phyloP scores from a whole-genome alignment of 2,113 vertebrate genomes.

The Phrynosoma platyrhinos region DNA sequence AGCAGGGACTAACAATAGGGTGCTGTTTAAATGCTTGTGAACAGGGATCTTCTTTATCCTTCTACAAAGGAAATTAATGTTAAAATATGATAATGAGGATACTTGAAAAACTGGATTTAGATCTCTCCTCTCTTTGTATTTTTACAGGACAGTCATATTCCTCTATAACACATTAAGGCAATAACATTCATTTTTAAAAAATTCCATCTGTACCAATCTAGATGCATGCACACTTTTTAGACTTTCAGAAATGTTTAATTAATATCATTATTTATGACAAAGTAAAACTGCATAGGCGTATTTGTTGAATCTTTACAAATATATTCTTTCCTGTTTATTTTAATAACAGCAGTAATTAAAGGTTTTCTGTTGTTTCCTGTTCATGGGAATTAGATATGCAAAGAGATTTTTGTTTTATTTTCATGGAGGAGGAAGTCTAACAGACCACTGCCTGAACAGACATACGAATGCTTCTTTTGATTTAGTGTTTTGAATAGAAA shows the following conservation, averaged over 20 bases:
- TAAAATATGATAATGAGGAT: not conserved
- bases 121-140: not conserved
- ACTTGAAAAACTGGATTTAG: not conserved
- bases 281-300: not conserved
- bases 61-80: not conserved
- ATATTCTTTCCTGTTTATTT: not conserved
- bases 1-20: no score
- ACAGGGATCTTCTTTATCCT: not conserved
- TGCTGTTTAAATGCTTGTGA: not conserved
- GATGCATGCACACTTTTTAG: not conserved
- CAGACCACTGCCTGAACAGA: not conserved
- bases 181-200: not conserved
- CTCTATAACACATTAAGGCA: not conserved
- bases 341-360: not conserved
- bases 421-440: not conserved
- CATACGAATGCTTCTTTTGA: not conserved
- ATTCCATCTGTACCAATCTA: not conserved
- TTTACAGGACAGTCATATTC: not conserved
- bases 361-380: not conserved
- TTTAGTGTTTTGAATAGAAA: not conserved
- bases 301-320: not conserved
- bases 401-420: not conserved
- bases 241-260: not conserved
- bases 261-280: not conserved
- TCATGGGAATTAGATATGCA: not conserved